phyloP scores from a whole-genome alignment of 2,888 invertebrate species.

The Hedychridium roseum region DNA sequence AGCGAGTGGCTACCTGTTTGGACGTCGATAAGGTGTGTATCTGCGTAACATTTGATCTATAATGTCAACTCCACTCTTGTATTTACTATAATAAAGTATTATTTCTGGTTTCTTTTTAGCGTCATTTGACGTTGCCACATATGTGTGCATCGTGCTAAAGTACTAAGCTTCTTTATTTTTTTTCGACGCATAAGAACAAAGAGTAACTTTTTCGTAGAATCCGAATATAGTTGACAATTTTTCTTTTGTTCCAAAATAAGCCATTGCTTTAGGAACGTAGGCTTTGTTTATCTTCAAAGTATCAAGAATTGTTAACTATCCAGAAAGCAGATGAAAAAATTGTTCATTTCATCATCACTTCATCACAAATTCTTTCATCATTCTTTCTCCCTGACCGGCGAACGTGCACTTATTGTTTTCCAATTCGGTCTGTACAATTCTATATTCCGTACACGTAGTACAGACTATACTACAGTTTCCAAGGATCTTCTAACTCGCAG shows the following conservation, averaged over 20 bases:
- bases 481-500: no score
- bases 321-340: slow-evolving; percentile 34
- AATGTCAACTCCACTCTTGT: slow-evolving; percentile 30
- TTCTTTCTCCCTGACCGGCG: slow-evolving; percentile 39
- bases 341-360: slow-evolving; percentile 38
- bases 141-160: no score
- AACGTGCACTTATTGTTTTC: slow-evolving; percentile 26
- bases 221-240: slow-evolving; percentile 23
- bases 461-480: no score
- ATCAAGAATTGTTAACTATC: slow-evolving; percentile 33
- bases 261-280: slow-evolving; percentile 31
- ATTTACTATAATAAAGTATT: slow-evolving; percentile 29
- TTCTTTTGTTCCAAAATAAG: slow-evolving; percentile 14
- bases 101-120: slow-evolving; percentile 32
- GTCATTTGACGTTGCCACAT: slow-evolving; percentile 17
- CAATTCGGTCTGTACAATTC: no score
- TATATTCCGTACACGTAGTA: no score
- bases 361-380: slow-evolving; percentile 41
- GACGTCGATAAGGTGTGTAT: slow-evolving; percentile 29
- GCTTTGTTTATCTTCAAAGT: slow-evolving; percentile 33
- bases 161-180: slow-evolving; percentile 38
- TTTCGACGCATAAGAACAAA: slow-evolving; percentile 37
- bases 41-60: slow-evolving; percentile 29
- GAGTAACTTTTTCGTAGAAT: slow-evolving; percentile 34
- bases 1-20: slow-evolving; percentile 26